Conservation (phyloP, 1,140 invertebrate genomes). For the Trachymyrmex cornetzi region DNA sequence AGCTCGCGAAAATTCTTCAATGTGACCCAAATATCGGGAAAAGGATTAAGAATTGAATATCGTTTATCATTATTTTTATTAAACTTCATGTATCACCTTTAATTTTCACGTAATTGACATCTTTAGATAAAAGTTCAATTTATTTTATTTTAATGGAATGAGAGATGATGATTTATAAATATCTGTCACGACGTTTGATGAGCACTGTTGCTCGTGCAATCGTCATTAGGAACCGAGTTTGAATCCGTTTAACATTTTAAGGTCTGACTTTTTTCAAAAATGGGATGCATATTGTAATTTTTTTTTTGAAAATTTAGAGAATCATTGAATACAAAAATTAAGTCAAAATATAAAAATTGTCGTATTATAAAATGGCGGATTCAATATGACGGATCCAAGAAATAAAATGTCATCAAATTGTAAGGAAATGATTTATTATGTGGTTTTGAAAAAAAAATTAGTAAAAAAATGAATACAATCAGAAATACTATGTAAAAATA, state of each 20-base stretch:
- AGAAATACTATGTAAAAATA: too few relatives aligned
- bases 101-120: neutral
- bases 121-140: neutral
- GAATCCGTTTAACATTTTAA: neutral
- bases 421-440: too few relatives aligned
- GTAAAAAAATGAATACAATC: too few relatives aligned
- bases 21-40: neutral
- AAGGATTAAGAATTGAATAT: conserved; percentile 24
- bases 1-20: conserved; percentile 22
- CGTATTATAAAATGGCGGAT: too few relatives aligned
- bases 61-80: neutral
- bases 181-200: neutral
- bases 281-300: too few relatives aligned
- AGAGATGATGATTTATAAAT: neutral
- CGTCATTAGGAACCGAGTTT: neutral
- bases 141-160: neutral
- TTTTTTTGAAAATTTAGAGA: too few relatives aligned
- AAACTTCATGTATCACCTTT: neutral
- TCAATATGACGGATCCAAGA: too few relatives aligned
- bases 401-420: too few relatives aligned
- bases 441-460: too few relatives aligned
- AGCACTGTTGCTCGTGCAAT: neutral
- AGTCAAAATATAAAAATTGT: too few relatives aligned
- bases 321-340: too few relatives aligned
- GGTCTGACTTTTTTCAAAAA: too few relatives aligned